Evolutionary conservation across 92 coral and sea anemone genomes (phyloP).

Genomic region (Epizoanthus ramosus): DNA sequence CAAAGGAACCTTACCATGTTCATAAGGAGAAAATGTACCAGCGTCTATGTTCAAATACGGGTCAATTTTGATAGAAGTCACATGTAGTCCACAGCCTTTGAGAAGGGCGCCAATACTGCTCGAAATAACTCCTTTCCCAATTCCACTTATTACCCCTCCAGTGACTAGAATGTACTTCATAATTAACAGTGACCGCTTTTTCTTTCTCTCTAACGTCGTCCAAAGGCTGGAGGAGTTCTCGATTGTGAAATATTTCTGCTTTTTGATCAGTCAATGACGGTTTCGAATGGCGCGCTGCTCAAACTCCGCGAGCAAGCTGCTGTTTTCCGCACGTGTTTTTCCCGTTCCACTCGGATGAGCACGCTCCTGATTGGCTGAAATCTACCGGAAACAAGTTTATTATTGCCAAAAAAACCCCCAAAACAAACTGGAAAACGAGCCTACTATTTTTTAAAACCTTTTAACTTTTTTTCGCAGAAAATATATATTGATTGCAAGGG

Average conservation of each 20-base stretch:
- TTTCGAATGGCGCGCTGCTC: no score
- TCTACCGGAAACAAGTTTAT: no score
- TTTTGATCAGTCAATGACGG: not conserved
- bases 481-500: no score
- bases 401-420: no score
- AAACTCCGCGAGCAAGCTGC: not conserved
- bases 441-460: no score
- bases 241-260: not conserved
- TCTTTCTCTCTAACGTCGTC: not conserved
- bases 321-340: conserved; percentile 25
- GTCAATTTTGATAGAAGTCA: conserved; percentile 95
- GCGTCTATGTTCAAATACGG: conserved; percentile 99
- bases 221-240: not conserved
- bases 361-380: no score
- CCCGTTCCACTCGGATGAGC: not conserved
- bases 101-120: conserved; percentile 94
- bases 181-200: not conserved
- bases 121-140: conserved; percentile 97
- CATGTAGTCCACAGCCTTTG: conserved; percentile 89
- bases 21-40: conserved; percentile 98
- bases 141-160: conserved; percentile 98
- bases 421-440: no score
- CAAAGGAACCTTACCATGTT: conserved; percentile 70
- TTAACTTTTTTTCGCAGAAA: no score
- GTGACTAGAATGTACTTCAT: conserved; percentile 98